Base-by-base conservation (phyloP, 2,113 vertebrate species). In the Heterotis niloticus region DNA sequence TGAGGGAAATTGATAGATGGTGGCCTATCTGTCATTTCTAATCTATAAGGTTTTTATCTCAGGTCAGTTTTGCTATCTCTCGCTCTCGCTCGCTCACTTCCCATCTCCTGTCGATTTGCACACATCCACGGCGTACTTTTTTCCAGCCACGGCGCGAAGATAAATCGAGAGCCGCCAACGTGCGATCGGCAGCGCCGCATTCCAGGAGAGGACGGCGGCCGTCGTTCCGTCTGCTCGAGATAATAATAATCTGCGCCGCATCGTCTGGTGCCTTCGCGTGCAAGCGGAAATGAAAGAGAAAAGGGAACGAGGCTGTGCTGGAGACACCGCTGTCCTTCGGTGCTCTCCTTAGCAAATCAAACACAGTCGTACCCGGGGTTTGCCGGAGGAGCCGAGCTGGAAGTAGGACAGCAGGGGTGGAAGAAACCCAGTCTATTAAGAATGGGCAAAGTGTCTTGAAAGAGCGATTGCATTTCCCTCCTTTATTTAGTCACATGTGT, bases 131-230 rank as follows among this genome's bases (percentile, higher is more conserved):
- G 26, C 74, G 76, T 73, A 62, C 83, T 75, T 80, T 57, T 34
- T 82, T n/a, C 4, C 69, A 68, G 79, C 65, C 29, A 54, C 18
- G 29, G 77, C 67, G 77, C 84, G 85, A 83, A 69, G 78, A 82
- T 75, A 60, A 54, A 69, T 81, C 81, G 78, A n/a, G 34, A 78
- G 76, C 76, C 23, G 44, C 28, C 78, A 83, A 76, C 79, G 67
- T 68, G 81, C 90, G 89, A 90, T 80, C 88, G 89, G 83, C 87
- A 86, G 75, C 5, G 66, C 74, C 68, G 75, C 79, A 85, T 87
- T 88, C 75, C 81, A 71, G 70, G 72, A 81, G 80, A 87, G 81
- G 80, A 34, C 70, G 62, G 26, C 20, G 69, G 77, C 85, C 85
- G 84, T 82, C 34, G 57, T 85, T 85, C 67, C 86, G 85, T 87